A percentile compares a stretch with the other conserved stretches of the same genome.
Evolutionary conservation across 2,888 invertebrate genomes (phyloP).

Genomic region (Pinctada fucata): DNA sequence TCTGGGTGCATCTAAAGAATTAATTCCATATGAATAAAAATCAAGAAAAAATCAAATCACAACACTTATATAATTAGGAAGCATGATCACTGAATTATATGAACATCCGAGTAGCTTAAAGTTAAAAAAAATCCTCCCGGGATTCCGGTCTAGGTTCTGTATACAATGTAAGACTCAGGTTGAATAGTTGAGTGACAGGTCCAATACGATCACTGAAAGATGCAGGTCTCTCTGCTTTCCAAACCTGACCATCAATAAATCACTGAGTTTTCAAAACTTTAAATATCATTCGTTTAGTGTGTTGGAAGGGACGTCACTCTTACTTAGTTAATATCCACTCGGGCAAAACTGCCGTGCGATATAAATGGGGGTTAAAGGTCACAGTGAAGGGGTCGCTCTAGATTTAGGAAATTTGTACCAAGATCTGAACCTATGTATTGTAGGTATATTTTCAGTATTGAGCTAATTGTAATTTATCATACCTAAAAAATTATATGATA

Average conservation of each 20-base stretch:
- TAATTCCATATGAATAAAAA: background rate
- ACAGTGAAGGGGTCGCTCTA: background rate
- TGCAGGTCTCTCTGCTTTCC: slow-evolving; percentile 8
- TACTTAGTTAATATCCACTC: background rate
- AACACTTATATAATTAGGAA: background rate
- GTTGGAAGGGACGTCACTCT: slow-evolving; percentile 11
- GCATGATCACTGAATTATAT: background rate
- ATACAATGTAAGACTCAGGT: background rate
- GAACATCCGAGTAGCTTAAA: background rate
- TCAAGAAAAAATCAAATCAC: background rate
- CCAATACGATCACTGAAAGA: background rate
- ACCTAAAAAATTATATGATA: too few relatives aligned
- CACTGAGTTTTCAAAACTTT: slow-evolving; percentile 1
- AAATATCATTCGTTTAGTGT: background rate
- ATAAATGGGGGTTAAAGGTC: background rate
- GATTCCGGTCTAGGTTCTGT: too few relatives aligned
- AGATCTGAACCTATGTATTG: too few relatives aligned
- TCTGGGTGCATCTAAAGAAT: background rate
- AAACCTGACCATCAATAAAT: slow-evolving; percentile 8
- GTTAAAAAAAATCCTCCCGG: too few relatives aligned
- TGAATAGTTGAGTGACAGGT: background rate
- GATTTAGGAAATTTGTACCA: background rate
- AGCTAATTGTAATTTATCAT: too few relatives aligned
- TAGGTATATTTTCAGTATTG: too few relatives aligned
- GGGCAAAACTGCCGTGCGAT: background rate